Conservation (phyloP, 23 tunicate genomes). For the Styela plicata region DNA sequence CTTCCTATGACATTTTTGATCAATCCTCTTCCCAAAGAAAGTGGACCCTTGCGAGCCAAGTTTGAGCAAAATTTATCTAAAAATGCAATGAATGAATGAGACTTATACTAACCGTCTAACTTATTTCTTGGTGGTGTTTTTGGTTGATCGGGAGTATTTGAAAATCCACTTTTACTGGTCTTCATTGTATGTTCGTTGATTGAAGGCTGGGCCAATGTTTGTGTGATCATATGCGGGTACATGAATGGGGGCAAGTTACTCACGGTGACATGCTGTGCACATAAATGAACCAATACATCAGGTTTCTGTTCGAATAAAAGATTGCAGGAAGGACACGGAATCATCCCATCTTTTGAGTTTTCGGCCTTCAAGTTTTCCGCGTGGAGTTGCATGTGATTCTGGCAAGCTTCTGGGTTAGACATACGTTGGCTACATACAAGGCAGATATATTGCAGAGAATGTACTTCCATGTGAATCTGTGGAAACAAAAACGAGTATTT, state of each 20-base stretch:
- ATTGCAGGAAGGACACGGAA: background rate
- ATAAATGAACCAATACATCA: background rate
- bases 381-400: conserved; percentile 2
- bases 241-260: background rate
- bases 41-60: no score
- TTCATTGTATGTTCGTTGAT: background rate
- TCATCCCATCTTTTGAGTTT: background rate
- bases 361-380: background rate
- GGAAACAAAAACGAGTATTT: background rate
- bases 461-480: conserved; percentile 8
- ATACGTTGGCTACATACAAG: conserved; percentile 1
- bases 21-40: no score
- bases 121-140: background rate
- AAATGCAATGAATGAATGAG: no score
- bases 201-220: background rate
- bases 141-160: background rate
- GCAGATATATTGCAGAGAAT: background rate
- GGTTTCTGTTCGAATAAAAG: background rate
- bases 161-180: background rate
- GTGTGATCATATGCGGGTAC: background rate
- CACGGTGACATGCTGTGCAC: background rate
- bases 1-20: no score
- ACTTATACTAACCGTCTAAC: background rate
- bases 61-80: no score
- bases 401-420: background rate